Base-by-base conservation (phyloP, 1,140 invertebrate genomes). In the Drosophila orosa region DNA sequence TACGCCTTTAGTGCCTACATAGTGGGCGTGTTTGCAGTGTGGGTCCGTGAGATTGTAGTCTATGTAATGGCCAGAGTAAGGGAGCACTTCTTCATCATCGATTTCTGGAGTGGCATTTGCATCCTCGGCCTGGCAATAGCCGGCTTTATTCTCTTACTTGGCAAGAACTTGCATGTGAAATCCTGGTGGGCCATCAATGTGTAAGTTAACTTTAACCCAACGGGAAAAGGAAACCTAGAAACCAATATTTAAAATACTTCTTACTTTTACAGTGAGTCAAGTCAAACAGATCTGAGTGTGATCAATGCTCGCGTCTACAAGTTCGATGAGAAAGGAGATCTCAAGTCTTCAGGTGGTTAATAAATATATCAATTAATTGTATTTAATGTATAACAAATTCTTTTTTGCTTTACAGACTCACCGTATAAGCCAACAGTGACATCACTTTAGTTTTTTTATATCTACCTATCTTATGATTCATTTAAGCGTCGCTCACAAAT, bases 151-250 rank as follows among this genome's bases (percentile, higher is more conserved):
- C 76, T 86, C 10, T 33, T 91, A 2, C 65, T 91, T 22, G 83
- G 80, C 37, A 91, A 67, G 55, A 91, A 91, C 42, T 47, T 75
- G 57, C 72, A 91, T 17, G 90, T 91, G 1, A 80, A 73, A 12
- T 56, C 75, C 42, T 91, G 90, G 90, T 91, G 90, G 90, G 73
- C 82, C 67, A 73, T 84, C 24, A 91, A 91, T 82, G 90, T 91
- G 90, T 91, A 78, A 71, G 90, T 77, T n/a, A 10, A 6, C 13
- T 8, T 19, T 3, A 12, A 27, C 37, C 17, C 7, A 5, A 22
- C 1, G 50, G 22, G 8, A 27, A 10, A n/a, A 3, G 3, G 4
- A n/a, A 33, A 3, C 2, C 10, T 8, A 0, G 4, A 17, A 27
- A 2, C 17, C 3, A 12, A 2, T 17, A 3, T 15, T 35, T 10